A percentile compares a stretch with the other conserved stretches of the same genome.
Evolutionary conservation across 1,140 invertebrate species (phyloP).

Genomic region (Hyposmocoma kahamanoa): DNA sequence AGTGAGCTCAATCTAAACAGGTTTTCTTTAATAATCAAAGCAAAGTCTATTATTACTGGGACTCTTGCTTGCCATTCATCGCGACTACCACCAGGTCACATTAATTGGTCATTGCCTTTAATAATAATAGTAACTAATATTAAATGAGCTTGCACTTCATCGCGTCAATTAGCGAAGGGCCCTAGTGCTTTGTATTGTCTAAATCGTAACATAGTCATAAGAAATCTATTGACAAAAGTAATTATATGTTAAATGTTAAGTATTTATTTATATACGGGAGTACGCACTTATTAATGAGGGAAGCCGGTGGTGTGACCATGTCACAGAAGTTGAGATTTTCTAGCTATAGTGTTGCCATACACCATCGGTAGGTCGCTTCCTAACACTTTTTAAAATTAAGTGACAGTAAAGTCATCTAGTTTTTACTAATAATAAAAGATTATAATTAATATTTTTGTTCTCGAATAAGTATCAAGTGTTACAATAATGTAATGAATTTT

Average conservation of each 20-base stretch:
- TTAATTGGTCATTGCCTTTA: too few relatives aligned
- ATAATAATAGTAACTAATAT: too few relatives aligned
- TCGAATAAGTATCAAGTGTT: constrained; percentile 54
- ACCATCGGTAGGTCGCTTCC: constrained; percentile 41
- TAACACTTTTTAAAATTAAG: constrained; percentile 54
- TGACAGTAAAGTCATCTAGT: constrained; percentile 49
- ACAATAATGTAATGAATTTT: constrained; percentile 65
- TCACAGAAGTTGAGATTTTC: constrained; percentile 25
- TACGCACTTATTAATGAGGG: constrained; percentile 30
- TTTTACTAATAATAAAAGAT: constrained; percentile 62
- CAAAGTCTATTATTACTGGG: too few relatives aligned
- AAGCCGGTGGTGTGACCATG: constrained; percentile 26
- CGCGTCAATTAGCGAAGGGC: too few relatives aligned
- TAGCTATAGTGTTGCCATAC: constrained; percentile 40
- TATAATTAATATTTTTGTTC: constrained; percentile 59
- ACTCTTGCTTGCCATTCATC: too few relatives aligned
- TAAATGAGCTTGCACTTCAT: too few relatives aligned
- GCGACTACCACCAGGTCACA: too few relatives aligned
- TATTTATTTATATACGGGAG: constrained; percentile 59
- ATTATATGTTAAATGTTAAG: constrained; percentile 53
- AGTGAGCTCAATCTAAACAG: too few relatives aligned
- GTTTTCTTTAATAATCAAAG: too few relatives aligned
- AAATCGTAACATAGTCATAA: constrained; percentile 56
- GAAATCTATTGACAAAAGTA: constrained; percentile 53
- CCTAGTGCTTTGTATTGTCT: constrained; percentile 52